A percentile compares a stretch with the other conserved stretches of the same genome.
Evolutionary conservation across 35 echinoderm and acorn worm species (phyloP).

Genomic region (Ophioderma brevispina): DNA sequence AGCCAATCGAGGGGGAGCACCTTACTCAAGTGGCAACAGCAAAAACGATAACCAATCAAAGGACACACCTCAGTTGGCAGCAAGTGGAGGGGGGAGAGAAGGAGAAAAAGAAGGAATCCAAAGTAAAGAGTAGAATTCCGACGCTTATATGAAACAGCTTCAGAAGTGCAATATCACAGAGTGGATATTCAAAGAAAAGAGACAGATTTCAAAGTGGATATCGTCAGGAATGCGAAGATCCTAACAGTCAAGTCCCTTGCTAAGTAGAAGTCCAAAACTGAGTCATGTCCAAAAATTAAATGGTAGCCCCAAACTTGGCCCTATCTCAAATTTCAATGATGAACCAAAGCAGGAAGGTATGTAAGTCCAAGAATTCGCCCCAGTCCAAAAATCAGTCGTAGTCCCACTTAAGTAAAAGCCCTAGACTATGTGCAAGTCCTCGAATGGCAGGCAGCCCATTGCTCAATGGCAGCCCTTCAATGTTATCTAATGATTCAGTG

Average conservation of each 20-base stretch:
- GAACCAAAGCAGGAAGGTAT: neutral
- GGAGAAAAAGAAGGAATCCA: slow-evolving; percentile 38
- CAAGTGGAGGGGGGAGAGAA: too few species aligned
- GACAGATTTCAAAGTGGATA: slow-evolving; percentile 16
- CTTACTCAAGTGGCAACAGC: neutral
- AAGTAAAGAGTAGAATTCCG: slow-evolving; percentile 57
- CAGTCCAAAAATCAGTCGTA: neutral
- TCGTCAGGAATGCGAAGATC: neutral
- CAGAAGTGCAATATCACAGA: slow-evolving; percentile 12
- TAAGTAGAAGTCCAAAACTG: neutral
- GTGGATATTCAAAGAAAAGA: slow-evolving; percentile 7
- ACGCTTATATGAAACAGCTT: slow-evolving; percentile 50
- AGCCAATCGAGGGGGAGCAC: neutral
- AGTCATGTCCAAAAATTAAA: neutral
- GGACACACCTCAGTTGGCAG: neutral
- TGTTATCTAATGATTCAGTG: neutral
- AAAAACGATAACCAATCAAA: neutral
- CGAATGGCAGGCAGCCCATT: neutral
- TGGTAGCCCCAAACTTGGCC: neutral
- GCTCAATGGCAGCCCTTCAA: neutral
- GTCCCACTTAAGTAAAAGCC: neutral
- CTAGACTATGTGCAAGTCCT: slow-evolving; percentile 1
- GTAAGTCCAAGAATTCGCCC: neutral
- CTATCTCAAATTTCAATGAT: neutral
- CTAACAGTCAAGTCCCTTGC: neutral